Base-by-base conservation (phyloP, 2,113 vertebrate species). In the Sinosuthora webbiana region DNA sequence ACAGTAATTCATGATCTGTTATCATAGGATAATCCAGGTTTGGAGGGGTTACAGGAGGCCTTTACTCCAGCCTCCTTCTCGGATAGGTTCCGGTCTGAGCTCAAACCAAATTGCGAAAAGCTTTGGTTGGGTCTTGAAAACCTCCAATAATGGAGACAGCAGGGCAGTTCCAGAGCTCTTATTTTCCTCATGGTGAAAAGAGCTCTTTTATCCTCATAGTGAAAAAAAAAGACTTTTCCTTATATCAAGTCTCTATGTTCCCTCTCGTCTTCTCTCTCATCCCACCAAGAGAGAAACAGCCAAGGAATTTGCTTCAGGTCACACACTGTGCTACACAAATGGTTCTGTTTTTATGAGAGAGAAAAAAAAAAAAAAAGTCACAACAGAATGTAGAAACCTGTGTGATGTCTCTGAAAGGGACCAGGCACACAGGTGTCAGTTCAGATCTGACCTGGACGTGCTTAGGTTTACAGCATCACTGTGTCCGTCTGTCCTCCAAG, bases 391-490 rank as follows among this genome's bases (percentile, higher is more conserved):
- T 47, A 31, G 68, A 84, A 91, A 55, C 9, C 18, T 49, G 24
- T 9, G 11, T 50, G 17, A 28, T 0, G 1, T 64, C 71, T 87
- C 57, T 39, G 65, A 55, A 70, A 39, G 82, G 50, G 21, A 13
- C 5, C 0, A 7, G 59, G 49, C 1, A 1, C 1, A 3, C 41
- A 27, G 15, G 23, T 57, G 25, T 33, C 47, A 24, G 28, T 50
- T 53, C 65, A 71, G 44, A 25, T 35, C 44, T 13, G 41, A 41
- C 49, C 37, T 65, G 37, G 37, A 57, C 57, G 3, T 0, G 0
- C 39, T 73, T 35, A 49, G 37, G 11, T 56, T 62, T 25, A 35
- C 33, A 57, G 16, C 3, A 2, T 68, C 31, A 8, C 31, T 35
- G 13, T n/a, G 35, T 79, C 79, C n/a, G 65, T 49, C 50, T 3